Percentiles rank a stretch among this genome's conserved stretches.
Conservation (phyloP, 2,888 invertebrate species). For the Cerastis rubricosa region DNA sequence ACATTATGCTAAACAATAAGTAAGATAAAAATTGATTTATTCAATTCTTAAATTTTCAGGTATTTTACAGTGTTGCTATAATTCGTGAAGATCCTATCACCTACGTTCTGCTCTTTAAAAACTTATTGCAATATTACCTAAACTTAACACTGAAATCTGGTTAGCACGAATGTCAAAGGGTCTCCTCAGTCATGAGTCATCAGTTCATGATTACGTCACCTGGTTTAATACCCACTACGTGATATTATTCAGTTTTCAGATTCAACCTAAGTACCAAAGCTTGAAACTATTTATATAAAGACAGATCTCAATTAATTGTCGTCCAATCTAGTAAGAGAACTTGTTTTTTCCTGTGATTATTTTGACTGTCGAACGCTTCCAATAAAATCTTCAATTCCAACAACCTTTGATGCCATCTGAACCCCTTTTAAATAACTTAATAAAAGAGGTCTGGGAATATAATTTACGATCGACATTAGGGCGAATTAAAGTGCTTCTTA, state of each 20-base stretch:
- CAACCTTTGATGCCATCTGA: slow-evolving; percentile 37
- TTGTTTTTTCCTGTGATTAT: neutral
- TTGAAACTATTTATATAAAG: neutral
- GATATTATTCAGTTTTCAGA: neutral
- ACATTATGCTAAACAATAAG: neutral
- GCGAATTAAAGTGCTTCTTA: slow-evolving; percentile 85
- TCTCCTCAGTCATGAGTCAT: neutral
- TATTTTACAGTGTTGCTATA: no score
- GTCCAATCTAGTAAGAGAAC: neutral
- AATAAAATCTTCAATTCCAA: slow-evolving; percentile 42
- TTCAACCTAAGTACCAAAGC: neutral
- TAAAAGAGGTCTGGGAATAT: slow-evolving; percentile 76
- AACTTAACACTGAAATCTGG: neutral
- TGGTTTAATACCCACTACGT: neutral
- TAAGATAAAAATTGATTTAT: no score
- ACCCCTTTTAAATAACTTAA: slow-evolving; percentile 80
- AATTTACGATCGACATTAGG: slow-evolving; percentile 81
- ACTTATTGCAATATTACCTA: neutral
- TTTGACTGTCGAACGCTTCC: neutral
- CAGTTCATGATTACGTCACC: neutral
- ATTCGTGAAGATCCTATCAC: neutral
- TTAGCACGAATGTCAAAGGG: neutral
- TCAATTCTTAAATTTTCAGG: no score
- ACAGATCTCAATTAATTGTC: neutral
- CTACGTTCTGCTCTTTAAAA: neutral